Percentiles rank a stretch among this genome's conserved stretches.
Conservation (phyloP, 2,797 vertebrate species). For the Neosilurus hyrtlii region DNA sequence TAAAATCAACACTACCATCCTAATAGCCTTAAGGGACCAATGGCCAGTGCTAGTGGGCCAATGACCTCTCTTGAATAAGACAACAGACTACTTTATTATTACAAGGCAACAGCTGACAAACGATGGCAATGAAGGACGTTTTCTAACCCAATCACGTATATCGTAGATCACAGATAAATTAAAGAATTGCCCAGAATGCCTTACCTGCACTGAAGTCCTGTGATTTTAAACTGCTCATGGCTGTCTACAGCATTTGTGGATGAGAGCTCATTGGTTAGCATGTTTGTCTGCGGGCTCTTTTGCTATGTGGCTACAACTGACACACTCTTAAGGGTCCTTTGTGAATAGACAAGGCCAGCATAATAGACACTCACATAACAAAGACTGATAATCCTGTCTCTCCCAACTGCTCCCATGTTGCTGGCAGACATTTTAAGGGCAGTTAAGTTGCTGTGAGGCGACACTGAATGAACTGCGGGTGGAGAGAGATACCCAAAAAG, state of each 20-base stretch:
- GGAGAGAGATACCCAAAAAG: constrained; percentile 77
- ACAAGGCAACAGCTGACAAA: constrained; percentile 26
- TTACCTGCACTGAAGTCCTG: constrained; percentile 67
- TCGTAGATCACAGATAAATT: constrained; percentile 13
- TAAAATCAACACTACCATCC: constrained; percentile 21
- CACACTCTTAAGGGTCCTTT: constrained; percentile 75
- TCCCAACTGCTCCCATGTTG: constrained; percentile 71
- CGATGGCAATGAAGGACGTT: constrained; percentile 5
- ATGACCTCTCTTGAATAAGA: constrained; percentile 18
- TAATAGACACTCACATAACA: constrained; percentile 77
- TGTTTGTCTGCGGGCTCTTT: constrained; percentile 74
- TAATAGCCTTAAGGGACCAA: constrained; percentile 16
- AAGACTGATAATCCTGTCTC: constrained; percentile 76
- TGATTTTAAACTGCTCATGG: constrained; percentile 59
- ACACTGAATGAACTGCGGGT: constrained; percentile 76
- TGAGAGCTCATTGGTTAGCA: constrained; percentile 73
- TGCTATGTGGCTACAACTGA: constrained; percentile 66
- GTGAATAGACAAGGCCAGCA: constrained; percentile 73
- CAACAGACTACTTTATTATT: constrained; percentile 26
- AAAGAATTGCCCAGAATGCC: constrained; percentile 43
- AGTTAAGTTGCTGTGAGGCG: constrained; percentile 80
- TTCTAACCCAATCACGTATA: neutral
- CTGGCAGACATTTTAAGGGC: constrained; percentile 71
- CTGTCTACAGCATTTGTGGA: constrained; percentile 72
- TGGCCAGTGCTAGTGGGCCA: constrained; percentile 23